Conservation (phyloP, 2,797 vertebrate species). For the Paedocypris micromegethes region DNA sequence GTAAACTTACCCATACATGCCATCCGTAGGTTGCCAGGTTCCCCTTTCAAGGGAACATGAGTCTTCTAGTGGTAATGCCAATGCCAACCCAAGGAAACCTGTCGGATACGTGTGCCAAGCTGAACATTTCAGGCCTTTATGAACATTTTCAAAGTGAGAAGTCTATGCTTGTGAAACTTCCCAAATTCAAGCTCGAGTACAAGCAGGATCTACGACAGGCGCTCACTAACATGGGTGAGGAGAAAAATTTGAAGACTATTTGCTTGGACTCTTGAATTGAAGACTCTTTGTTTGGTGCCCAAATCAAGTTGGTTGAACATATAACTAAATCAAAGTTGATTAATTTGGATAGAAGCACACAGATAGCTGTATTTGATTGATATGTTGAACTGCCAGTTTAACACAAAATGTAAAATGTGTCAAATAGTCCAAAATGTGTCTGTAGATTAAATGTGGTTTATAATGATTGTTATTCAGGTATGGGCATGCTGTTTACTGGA, state of each 20-base stretch:
- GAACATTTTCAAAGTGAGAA: conserved; percentile 68
- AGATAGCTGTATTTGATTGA: too few relatives aligned
- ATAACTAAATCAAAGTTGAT: too few relatives aligned
- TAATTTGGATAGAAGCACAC: too few relatives aligned
- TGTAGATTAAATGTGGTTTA: too few relatives aligned
- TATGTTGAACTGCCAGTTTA: too few relatives aligned
- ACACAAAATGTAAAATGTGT: too few relatives aligned
- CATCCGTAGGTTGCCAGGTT: conserved; percentile 79
- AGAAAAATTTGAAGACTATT: background rate
- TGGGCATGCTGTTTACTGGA: conserved; percentile 75
- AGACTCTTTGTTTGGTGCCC: too few relatives aligned
- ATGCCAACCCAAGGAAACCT: conserved; percentile 61
- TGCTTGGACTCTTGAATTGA: too few relatives aligned
- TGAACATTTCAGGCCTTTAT: conserved; percentile 73
- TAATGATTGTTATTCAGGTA: conserved; percentile 61
- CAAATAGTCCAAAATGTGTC: too few relatives aligned
- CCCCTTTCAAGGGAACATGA: conserved; percentile 82
- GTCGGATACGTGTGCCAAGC: conserved; percentile 67
- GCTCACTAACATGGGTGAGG: conserved; percentile 81
- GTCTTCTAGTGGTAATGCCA: conserved; percentile 80
- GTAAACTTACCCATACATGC: too few relatives aligned
- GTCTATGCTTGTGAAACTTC: conserved; percentile 78
- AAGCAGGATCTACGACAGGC: conserved; percentile 73
- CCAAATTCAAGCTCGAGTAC: conserved; percentile 81
- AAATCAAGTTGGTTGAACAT: too few relatives aligned